A percentile compares a stretch with the other conserved stretches of the same genome.
Conservation (phyloP, 2,888 invertebrate genomes). For the Palloptera scutellata region DNA sequence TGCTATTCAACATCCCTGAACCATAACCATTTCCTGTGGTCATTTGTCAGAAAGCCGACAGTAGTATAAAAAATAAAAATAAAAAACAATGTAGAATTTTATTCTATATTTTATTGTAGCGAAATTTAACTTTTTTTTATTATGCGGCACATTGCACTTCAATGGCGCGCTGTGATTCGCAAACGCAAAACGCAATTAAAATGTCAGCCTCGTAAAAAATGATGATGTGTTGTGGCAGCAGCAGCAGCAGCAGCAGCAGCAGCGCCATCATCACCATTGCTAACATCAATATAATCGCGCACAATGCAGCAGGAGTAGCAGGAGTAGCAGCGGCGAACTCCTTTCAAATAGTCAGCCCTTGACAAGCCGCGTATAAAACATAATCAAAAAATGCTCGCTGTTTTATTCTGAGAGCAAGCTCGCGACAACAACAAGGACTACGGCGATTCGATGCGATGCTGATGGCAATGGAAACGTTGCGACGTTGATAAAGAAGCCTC, state of each 20-base stretch:
- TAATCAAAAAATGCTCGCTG: slow-evolving; percentile 3
- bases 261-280: not conserved
- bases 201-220: slow-evolving; percentile 43
- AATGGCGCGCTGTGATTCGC: slow-evolving; percentile 36
- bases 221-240: slow-evolving; percentile 16
- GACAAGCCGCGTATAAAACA: slow-evolving; percentile 5
- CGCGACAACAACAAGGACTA: not conserved
- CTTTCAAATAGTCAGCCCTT: too few relatives aligned
- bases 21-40: slow-evolving; percentile 30
- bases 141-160: slow-evolving; percentile 17
- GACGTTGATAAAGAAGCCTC: too few relatives aligned
- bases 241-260: not conserved
- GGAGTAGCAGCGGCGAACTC: too few relatives aligned
- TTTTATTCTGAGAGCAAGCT: not conserved
- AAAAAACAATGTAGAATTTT: too few relatives aligned
- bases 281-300: too few relatives aligned
- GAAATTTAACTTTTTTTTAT: slow-evolving; percentile 35
- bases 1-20: too few relatives aligned
- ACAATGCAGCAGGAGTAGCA: too few relatives aligned
- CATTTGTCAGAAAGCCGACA: slow-evolving; percentile 40
- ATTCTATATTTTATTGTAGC: slow-evolving; percentile 38
- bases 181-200: slow-evolving; percentile 44
- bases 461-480: too few relatives aligned
- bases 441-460: too few relatives aligned
- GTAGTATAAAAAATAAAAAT: slow-evolving; percentile 36